These are phyloP conservation scores for Choristoneura rosaceana DNA, from an alignment of 2,888 invertebrate genomes.

Conservation along the genomic window DNA sequence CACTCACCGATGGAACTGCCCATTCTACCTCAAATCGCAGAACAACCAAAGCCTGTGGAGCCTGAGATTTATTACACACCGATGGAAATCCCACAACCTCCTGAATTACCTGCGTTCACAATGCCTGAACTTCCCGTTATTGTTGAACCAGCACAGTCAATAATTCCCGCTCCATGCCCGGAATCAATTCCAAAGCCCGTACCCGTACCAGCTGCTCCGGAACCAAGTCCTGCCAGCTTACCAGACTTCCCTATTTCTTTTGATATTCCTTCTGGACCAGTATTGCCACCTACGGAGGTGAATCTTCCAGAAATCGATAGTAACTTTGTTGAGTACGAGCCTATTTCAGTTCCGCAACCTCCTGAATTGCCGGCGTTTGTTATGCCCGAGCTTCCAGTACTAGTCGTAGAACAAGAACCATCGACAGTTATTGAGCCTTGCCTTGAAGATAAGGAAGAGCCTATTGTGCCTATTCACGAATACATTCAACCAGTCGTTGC, in stretches of 20 bases:
- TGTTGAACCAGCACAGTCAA: background rate
- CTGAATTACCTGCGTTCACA: constrained; percentile 40
- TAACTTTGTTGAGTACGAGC: constrained; percentile 14
- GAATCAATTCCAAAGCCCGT: background rate
- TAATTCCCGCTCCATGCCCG: background rate
- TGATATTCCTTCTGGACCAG: constrained; percentile 12
- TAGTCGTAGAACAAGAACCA: constrained; percentile 3
- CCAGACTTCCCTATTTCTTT: constrained; percentile 4
- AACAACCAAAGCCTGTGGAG: background rate
- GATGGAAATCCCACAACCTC: constrained; percentile 44
- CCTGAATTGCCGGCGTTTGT: background rate
- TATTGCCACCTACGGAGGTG: background rate
- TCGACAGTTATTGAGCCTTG: background rate
- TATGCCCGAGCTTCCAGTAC: constrained; percentile 6
- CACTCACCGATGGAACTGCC: constrained; percentile 6
- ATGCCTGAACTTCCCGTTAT: constrained; percentile 27
- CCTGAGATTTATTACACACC: constrained; percentile 17
- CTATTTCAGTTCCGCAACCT: no score
- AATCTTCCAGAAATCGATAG: constrained; percentile 8
- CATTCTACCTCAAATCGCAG: constrained; percentile 2
- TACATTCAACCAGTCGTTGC: constrained; percentile 12
- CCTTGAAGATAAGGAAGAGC: constrained; percentile 3
- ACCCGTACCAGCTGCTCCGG: constrained; percentile 10
- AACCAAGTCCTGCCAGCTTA: constrained; percentile 4
- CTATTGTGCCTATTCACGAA: background rate